Evolutionary conservation across 2,113 vertebrate species (phyloP), one percentile per base, ranked within the genome.

Genomic region (Telmatochromis sp.): DNA sequence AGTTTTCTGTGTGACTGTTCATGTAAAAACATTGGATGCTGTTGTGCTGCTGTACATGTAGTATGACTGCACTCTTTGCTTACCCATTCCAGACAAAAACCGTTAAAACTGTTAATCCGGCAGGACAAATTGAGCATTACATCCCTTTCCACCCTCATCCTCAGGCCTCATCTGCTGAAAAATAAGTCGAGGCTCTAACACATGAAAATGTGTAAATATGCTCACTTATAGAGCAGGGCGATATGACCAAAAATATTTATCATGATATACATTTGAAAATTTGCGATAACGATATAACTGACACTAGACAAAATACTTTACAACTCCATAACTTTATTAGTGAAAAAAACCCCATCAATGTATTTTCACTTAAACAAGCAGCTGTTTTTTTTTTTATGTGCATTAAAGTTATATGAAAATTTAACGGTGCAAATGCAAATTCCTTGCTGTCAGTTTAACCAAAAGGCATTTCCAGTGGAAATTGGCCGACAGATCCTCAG

Each of bases 401-500:
- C 54, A 55, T 55, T 26, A 26, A 57, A 57, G 6, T 57, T 26
- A 57, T 14, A 57, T 13, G 7, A 13, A 13, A 55, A 55, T 3
- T 0, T 26, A 13, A 55, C 54, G 8, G 12, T 55, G 21, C 12
- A 55, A 55, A 23, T 23, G 53, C 53, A 55, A 55, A 55, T 55
- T 55, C 2, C 21, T 14, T 0, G 54, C 54, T 55, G 21, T 0
- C 2, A 26, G 12, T 5, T 55, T 14, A 55, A 55, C 12, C 54
- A 55, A 54, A 54, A 54, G 1, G 2, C n/a, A 54, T 54, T 21
- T 54, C 51, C 10, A 23, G 21, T 23, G 53, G 4, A 55, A 55
- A 55, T 0, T 55, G 53, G 6, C 4, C 2, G 0, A 55, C 21
- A 3, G 7, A 4, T 55, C 53, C 11, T 55, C 1, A 55, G 21